Evolutionary conservation across 2,888 invertebrate genomes (phyloP).

Genomic region (Octonoba sinensis): DNA sequence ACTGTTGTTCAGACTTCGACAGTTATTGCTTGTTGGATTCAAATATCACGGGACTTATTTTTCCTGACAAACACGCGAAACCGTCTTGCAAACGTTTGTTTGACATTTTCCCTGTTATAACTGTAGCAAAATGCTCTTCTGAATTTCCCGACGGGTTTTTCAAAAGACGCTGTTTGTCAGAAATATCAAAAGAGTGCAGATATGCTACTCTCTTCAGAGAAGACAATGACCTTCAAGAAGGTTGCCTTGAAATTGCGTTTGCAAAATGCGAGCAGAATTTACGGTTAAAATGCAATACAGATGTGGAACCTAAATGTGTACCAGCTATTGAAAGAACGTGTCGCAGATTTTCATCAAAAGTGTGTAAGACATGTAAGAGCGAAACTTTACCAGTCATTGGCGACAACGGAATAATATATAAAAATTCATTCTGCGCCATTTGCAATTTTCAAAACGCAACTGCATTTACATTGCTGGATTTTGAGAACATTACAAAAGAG

Average conservation of each 20-base stretch:
- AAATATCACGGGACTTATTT: neutral
- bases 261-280: slow-evolving; percentile 14
- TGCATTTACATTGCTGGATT: neutral
- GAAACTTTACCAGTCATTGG: slow-evolving; percentile 32
- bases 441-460: slow-evolving; percentile 36
- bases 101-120: neutral
- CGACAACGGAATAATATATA: slow-evolving; percentile 20
- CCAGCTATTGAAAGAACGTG: slow-evolving; percentile 9
- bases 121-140: slow-evolving; percentile 23
- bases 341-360: neutral
- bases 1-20: slow-evolving; percentile 47
- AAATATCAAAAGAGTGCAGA: slow-evolving; percentile 20
- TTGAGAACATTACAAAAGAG: neutral
- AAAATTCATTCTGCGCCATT: slow-evolving; percentile 46
- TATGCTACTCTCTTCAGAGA: neutral
- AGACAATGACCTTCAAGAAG: neutral
- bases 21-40: slow-evolving; percentile 1
- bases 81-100: slow-evolving; percentile 27
- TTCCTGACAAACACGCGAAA: neutral
- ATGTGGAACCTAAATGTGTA: slow-evolving; percentile 11
- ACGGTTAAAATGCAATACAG: slow-evolving; percentile 9
- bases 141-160: neutral
- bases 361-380: slow-evolving; percentile 17
- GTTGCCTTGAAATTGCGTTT: neutral
- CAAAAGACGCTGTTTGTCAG: slow-evolving; percentile 1